These are phyloP conservation scores for Eurypyga helias DNA, from an alignment of 2,113 vertebrate genomes.

Conservation along the genomic window DNA sequence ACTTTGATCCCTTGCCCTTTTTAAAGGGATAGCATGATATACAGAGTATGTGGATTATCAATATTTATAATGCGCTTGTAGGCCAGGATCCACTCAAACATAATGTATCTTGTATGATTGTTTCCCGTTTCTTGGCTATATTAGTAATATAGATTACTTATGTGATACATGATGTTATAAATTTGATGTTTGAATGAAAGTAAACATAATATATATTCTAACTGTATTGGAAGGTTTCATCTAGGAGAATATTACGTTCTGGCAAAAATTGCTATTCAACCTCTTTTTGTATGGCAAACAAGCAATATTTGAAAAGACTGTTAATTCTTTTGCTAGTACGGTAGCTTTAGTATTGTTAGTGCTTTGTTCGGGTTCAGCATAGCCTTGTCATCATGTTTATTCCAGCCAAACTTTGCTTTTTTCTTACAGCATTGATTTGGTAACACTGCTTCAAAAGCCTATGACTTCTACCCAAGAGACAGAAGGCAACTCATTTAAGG, in stretches of 20 bases:
- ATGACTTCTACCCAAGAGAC: constrained; percentile 72
- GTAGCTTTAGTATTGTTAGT: neutral
- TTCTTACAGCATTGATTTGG: constrained; percentile 83
- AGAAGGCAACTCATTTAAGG: constrained; percentile 80
- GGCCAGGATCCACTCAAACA: no score
- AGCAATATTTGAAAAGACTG: no score
- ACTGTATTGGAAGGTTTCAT: no score
- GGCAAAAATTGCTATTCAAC: no score
- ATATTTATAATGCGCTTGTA: neutral
- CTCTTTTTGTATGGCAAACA: no score
- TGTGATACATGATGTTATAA: no score
- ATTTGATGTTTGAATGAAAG: no score
- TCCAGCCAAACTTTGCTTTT: neutral
- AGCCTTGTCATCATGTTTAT: neutral
- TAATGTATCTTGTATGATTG: no score
- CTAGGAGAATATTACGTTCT: no score
- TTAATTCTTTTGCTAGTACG: neutral
- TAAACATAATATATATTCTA: no score
- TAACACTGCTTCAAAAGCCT: constrained; percentile 86
- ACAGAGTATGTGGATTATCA: neutral
- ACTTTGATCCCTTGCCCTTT: neutral
- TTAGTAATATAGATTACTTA: no score
- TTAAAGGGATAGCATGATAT: neutral
- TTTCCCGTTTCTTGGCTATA: no score
- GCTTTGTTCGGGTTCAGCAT: neutral